Percentiles rank a stretch among this genome's conserved stretches.
phyloP scores from a whole-genome alignment of 1,140 invertebrate species.

The Monomorium pharaonis region DNA sequence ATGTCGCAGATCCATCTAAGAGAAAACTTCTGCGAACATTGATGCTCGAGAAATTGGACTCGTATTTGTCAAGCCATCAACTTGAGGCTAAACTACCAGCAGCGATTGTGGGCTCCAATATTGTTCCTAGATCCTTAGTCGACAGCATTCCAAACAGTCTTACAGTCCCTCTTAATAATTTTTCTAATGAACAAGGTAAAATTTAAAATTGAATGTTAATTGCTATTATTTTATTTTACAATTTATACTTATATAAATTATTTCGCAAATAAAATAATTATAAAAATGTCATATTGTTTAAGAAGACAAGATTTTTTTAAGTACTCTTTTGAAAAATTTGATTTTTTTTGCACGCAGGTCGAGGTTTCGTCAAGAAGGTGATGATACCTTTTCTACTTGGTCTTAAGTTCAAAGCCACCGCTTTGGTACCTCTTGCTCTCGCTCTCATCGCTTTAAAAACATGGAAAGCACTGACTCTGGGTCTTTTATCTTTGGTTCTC shows the following conservation, averaged over 20 bases:
- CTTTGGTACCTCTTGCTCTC: constrained; percentile 91
- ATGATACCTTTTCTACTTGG: constrained; percentile 93
- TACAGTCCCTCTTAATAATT: constrained; percentile 88
- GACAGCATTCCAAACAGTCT: constrained; percentile 88
- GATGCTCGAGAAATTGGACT: constrained; percentile 84
- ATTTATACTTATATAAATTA: neutral
- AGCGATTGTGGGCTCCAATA: constrained; percentile 79
- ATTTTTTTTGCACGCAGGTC: constrained; percentile 84
- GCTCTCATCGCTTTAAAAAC: constrained; percentile 93
- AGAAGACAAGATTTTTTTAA: neutral
- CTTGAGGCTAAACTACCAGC: constrained; percentile 84
- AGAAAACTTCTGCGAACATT: constrained; percentile 80
- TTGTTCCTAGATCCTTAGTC: constrained; percentile 89
- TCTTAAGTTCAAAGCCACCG: constrained; percentile 93
- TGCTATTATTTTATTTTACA: neutral
- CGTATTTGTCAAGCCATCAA: constrained; percentile 83
- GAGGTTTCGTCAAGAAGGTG: constrained; percentile 93
- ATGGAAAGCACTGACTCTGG: constrained; percentile 94
- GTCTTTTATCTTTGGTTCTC: constrained; percentile 92
- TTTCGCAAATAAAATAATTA: neutral
- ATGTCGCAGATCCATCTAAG: constrained; percentile 72
- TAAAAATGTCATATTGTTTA: neutral
- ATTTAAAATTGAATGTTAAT: constrained; percentile 40
- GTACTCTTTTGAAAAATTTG: constrained; percentile 23
- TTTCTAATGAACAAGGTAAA: constrained; percentile 87